Conservation (phyloP, 2,888 invertebrate genomes). For the Drosophila rellima region DNA sequence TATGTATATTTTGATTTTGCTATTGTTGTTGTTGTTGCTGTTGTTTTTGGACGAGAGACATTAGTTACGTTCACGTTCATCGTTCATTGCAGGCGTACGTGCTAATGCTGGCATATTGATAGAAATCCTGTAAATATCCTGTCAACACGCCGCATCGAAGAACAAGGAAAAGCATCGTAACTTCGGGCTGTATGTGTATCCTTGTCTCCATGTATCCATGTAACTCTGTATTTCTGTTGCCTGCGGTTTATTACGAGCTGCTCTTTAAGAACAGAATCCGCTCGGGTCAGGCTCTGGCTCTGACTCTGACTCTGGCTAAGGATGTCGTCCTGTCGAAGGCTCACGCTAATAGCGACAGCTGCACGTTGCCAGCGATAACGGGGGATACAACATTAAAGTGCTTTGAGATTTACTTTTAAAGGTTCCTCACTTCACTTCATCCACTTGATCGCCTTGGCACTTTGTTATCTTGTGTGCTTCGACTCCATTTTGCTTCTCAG, state of each 20-base stretch:
- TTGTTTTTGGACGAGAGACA: slow-evolving; percentile 24
- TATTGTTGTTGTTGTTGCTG: background rate
- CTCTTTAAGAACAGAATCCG: slow-evolving; percentile 17
- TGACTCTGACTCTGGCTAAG: background rate
- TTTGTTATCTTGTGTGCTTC: slow-evolving; percentile 40
- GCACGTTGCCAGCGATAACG: slow-evolving; percentile 76
- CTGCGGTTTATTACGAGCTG: slow-evolving; percentile 44
- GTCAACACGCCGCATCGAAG: slow-evolving; percentile 69
- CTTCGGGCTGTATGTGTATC: slow-evolving; percentile 33
- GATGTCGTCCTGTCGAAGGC: slow-evolving; percentile 26
- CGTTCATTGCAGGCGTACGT: slow-evolving; percentile 67
- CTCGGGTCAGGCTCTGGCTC: slow-evolving; percentile 27
- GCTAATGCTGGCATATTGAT: slow-evolving; percentile 78
- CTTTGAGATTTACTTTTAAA: slow-evolving; percentile 73
- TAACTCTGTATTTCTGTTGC: slow-evolving; percentile 1
- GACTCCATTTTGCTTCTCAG: slow-evolving; percentile 23
- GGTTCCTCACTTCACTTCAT: slow-evolving; percentile 44
- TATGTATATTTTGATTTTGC: background rate
- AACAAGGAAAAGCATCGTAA: slow-evolving; percentile 16
- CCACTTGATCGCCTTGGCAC: slow-evolving; percentile 12
- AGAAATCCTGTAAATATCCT: slow-evolving; percentile 82
- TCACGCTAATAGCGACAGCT: slow-evolving; percentile 77
- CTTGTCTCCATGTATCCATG: slow-evolving; percentile 13
- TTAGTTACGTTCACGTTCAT: slow-evolving; percentile 72
- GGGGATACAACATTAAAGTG: slow-evolving; percentile 65